These are phyloP conservation scores for Adelphocoris suturalis DNA, from an alignment of 2,888 invertebrate genomes.

Conservation along the genomic window DNA sequence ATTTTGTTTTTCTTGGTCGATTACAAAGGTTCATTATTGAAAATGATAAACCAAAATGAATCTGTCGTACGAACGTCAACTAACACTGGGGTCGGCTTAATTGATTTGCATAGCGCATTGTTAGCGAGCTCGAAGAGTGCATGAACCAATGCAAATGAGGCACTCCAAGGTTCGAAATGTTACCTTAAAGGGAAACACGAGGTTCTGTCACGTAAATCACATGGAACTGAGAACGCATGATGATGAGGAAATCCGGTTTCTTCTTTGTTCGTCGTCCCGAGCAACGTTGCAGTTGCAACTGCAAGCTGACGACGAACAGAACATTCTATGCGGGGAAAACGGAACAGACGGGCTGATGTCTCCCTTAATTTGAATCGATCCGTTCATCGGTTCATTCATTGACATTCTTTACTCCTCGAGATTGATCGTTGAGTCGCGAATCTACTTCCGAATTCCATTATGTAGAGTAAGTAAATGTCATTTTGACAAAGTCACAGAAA, in stretches of 20 bases:
- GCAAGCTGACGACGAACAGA: not conserved
- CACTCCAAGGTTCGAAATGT: slow-evolving; percentile 50
- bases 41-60: not conserved
- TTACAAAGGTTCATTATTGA: too few relatives aligned
- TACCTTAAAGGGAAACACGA: slow-evolving; percentile 53
- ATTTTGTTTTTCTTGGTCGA: too few relatives aligned
- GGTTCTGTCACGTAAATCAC: slow-evolving; percentile 62
- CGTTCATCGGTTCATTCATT: not conserved
- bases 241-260: slow-evolving; percentile 66
- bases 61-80: not conserved
- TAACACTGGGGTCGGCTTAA: slow-evolving; percentile 24
- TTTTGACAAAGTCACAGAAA: too few relatives aligned
- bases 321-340: slow-evolving; percentile 4
- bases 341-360: not conserved
- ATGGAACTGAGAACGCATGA: slow-evolving; percentile 52
- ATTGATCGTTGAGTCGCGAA: not conserved
- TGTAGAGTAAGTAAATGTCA: too few relatives aligned
- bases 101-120: slow-evolving; percentile 59
- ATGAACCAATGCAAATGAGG: slow-evolving; percentile 62
- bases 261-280: slow-evolving; percentile 29
- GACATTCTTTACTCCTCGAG: not conserved
- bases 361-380: not conserved
- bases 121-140: slow-evolving; percentile 41
- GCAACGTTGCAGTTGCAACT: slow-evolving; percentile 48
- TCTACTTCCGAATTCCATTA: not conserved